A percentile compares a stretch with the other conserved stretches of the same genome.
Conservation (phyloP, 2,888 invertebrate genomes). For the Metacarcinus magister region DNA sequence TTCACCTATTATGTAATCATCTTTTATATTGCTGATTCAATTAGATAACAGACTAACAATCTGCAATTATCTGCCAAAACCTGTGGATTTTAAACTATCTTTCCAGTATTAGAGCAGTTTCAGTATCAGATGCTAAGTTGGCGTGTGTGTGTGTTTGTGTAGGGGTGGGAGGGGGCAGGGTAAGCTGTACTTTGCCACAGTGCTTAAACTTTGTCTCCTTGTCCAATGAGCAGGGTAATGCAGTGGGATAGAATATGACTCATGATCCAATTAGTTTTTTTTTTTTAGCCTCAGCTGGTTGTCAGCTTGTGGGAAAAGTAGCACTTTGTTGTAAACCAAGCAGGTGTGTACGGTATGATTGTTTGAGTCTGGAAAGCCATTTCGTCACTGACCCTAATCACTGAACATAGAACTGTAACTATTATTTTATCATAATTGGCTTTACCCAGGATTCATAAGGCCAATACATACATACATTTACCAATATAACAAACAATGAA, state of each 20-base stretch:
- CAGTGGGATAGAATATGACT: not conserved
- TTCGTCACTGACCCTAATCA: not conserved
- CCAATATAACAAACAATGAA: not conserved
- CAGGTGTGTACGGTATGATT: not conserved
- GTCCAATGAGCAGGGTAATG: not conserved
- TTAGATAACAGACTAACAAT: not conserved
- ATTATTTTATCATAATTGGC: not conserved
- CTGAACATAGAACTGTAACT: not conserved
- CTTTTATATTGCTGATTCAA: not conserved
- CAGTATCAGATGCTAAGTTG: not conserved
- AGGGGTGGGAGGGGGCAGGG: too few species aligned
- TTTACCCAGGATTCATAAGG: not conserved
- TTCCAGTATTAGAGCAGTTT: not conserved
- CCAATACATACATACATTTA: not conserved
- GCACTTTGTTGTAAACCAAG: not conserved
- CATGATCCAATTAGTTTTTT: not conserved
- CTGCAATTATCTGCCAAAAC: not conserved
- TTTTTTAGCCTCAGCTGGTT: not conserved
- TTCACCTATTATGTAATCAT: not conserved
- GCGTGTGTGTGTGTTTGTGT: not conserved
- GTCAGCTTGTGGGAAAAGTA: not conserved
- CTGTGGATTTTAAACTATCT: not conserved
- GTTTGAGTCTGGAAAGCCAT: slow-evolving; percentile 10
- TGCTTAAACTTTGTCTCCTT: too few species aligned
- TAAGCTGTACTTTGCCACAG: not conserved